Evolutionary conservation across 2,888 invertebrate species (phyloP), one percentile per base, ranked within the genome.

Genomic region (Mystacides longicornis): DNA sequence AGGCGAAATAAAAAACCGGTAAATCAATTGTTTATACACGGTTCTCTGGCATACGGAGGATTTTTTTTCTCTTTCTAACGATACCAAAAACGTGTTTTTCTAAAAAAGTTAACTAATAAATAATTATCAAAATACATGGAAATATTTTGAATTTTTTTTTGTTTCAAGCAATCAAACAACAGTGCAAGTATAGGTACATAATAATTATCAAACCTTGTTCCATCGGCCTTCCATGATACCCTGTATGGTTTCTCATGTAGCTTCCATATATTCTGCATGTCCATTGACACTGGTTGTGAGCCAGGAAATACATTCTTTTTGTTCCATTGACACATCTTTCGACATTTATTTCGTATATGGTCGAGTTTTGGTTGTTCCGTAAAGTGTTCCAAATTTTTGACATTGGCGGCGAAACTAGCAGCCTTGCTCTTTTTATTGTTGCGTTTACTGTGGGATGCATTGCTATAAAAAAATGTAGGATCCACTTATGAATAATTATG

Each of bases 141-240:
- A n/a, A n/a, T n/a, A n/a, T n/a, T n/a, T n/a, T n/a, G n/a, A n/a
- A n/a, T n/a, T n/a, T n/a, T n/a, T n/a, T n/a, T n/a, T n/a, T n/a
- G n/a, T n/a, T n/a, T n/a, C n/a, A n/a, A n/a, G n/a, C n/a, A n/a
- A n/a, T n/a, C n/a, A n/a, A n/a, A n/a, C n/a, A n/a, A n/a, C n/a
- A n/a, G n/a, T n/a, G n/a, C n/a, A n/a, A n/a, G n/a, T n/a, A n/a
- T n/a, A n/a, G n/a, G n/a, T n/a, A n/a, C n/a, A n/a, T n/a, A n/a
- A n/a, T n/a, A n/a, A n/a, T n/a, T n/a, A n/a, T n/a, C n/a, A 67
- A 68, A 90, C 87, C 93, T 85, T 27, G 89, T 91, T 33, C 99
- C 99, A 71, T 99, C 99, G 9, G 99, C 99, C 69, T 99, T 99
- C 99, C 99, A 99, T 1, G 97, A 98, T 1, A 99, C 97, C 68